Evolutionary conservation across 2,888 invertebrate species (phyloP).

Genomic region (Pterostichus niger): DNA sequence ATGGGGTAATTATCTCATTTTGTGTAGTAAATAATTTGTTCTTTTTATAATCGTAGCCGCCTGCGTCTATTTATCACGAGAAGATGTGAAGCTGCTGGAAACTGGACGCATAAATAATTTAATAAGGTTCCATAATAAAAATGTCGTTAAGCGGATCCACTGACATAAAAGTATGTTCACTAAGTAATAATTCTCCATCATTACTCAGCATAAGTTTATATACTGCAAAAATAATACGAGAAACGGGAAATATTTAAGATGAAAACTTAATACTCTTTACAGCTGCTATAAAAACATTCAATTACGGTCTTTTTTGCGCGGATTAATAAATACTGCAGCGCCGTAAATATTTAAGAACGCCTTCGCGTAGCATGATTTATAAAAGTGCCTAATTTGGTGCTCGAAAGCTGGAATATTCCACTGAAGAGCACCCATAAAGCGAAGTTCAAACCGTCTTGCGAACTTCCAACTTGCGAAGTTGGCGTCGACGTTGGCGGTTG

Average conservation of each 20-base stretch:
- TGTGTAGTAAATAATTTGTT: conserved; percentile 11
- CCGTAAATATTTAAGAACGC: conserved; percentile 42
- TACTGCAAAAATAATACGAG: conserved; percentile 31
- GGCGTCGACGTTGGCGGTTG: neutral
- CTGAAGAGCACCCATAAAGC: conserved; percentile 5
- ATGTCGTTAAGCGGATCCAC: conserved; percentile 30
- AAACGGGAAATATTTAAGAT: conserved; percentile 41
- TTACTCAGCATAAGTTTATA: conserved; percentile 15
- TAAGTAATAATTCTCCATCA: conserved; percentile 45
- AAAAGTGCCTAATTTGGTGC: conserved; percentile 30
- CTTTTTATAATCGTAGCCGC: conserved; percentile 4
- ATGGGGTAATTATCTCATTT: conserved; percentile 20
- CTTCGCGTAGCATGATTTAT: conserved; percentile 19
- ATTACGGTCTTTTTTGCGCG: conserved; percentile 30
- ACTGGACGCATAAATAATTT: conserved; percentile 48
- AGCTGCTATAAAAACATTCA: conserved; percentile 40
- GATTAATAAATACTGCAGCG: conserved; percentile 47
- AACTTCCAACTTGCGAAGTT: neutral
- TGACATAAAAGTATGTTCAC: conserved; percentile 23
- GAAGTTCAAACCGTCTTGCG: conserved; percentile 15
- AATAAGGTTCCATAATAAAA: conserved; percentile 47
- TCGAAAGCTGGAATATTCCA: neutral
- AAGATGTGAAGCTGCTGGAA: neutral
- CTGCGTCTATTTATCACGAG: conserved; percentile 13
- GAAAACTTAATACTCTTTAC: conserved; percentile 49